A percentile compares a stretch with the other conserved stretches of the same genome.
These are phyloP conservation scores for Chlorops oryzae DNA, from an alignment of 1,140 invertebrate species.

Conservation along the genomic window DNA sequence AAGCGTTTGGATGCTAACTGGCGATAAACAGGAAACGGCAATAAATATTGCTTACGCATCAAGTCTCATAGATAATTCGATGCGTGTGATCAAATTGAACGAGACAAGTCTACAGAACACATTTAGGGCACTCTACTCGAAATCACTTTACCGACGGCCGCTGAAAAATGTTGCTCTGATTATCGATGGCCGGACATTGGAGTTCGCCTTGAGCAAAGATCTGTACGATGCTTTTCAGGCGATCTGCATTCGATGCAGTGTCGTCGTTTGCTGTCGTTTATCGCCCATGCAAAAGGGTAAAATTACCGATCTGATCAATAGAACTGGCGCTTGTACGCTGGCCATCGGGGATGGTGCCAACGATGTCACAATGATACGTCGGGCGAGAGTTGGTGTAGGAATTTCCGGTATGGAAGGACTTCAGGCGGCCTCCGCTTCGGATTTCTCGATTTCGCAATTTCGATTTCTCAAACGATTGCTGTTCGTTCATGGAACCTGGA, in stretches of 20 bases:
- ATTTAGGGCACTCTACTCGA: too few relatives aligned
- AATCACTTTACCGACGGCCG: too few relatives aligned
- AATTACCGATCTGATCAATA: slow-evolving; percentile 66
- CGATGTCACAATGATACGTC: slow-evolving; percentile 99
- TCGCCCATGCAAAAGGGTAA: slow-evolving; percentile 97
- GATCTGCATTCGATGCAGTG: slow-evolving; percentile 85
- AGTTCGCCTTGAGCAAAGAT: slow-evolving; percentile 88
- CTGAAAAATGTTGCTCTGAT: slow-evolving; percentile 83
- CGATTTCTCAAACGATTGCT: slow-evolving; percentile 81
- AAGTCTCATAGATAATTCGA: slow-evolving; percentile 74
- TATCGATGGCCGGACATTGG: slow-evolving; percentile 87
- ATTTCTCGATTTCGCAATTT: slow-evolving; percentile 97
- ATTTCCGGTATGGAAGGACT: slow-evolving; percentile 98
- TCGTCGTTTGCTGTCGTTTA: slow-evolving; percentile 97
- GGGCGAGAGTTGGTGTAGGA: slow-evolving; percentile 88
- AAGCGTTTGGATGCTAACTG: slow-evolving; percentile 95
- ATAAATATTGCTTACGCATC: slow-evolving; percentile 98
- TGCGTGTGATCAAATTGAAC: slow-evolving; percentile 87
- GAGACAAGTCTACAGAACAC: slow-evolving; percentile 83
- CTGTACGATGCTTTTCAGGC: slow-evolving; percentile 89
- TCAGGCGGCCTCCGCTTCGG: slow-evolving; percentile 96
- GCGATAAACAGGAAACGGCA: slow-evolving; percentile 98
- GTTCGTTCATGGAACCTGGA: slow-evolving; percentile 98
- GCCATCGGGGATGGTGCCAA: slow-evolving; percentile 99
- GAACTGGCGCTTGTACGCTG: slow-evolving; percentile 83